Conservation (phyloP, 1,140 invertebrate genomes). For the Aplysia californica region DNA sequence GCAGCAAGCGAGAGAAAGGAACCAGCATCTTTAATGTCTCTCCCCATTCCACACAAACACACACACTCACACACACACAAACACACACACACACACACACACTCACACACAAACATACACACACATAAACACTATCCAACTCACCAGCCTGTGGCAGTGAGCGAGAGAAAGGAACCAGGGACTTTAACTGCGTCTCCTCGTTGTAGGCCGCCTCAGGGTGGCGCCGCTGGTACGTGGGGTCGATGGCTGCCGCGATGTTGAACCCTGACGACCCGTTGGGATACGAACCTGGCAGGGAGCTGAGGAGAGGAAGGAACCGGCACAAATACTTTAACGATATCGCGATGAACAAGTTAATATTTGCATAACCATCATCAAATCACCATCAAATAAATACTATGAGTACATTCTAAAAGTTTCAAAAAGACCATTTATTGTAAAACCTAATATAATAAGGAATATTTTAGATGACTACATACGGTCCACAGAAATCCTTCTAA, state of each 20-base stretch:
- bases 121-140: neutral
- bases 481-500: too few relatives aligned
- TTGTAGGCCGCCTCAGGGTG: conserved; percentile 33
- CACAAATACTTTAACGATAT: neutral
- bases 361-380: neutral
- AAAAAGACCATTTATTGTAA: neutral
- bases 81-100: neutral
- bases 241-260: conserved; percentile 62
- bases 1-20: neutral
- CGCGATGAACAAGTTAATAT: neutral
- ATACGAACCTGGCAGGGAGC: conserved; percentile 27
- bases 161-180: conserved; percentile 39
- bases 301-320: neutral
- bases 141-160: conserved; percentile 46
- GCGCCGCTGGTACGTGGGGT: conserved; percentile 58
- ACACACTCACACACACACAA: neutral
- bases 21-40: neutral
- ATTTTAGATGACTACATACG: too few relatives aligned
- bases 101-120: neutral
- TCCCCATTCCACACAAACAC: neutral
- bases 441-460: too few relatives aligned
- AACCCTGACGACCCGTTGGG: conserved; percentile 35
- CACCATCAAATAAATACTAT: neutral
- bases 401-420: neutral
- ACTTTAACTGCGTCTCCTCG: conserved; percentile 44